A percentile compares a stretch with the other conserved stretches of the same genome.
Evolutionary conservation across 1,140 invertebrate genomes (phyloP).

Genomic region (Danaus melanippus): DNA sequence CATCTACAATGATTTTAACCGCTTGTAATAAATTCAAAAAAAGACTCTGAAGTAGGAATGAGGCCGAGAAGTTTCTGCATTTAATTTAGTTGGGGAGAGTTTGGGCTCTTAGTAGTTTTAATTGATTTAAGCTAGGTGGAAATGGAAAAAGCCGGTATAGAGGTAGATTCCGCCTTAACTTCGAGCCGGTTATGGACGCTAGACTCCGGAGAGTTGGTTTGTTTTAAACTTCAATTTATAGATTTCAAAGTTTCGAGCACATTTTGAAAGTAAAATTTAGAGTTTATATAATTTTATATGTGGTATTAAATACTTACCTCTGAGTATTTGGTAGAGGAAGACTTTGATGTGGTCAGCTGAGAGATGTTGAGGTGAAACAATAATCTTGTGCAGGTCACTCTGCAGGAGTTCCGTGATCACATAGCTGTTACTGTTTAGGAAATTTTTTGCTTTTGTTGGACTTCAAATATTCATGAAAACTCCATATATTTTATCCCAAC

Average conservation of each 20-base stretch:
- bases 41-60: constrained; percentile 12
- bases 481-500: not conserved
- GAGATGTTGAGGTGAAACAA: constrained; percentile 98
- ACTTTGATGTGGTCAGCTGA: constrained; percentile 99
- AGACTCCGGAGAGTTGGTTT: constrained; percentile 22
- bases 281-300: constrained; percentile 2
- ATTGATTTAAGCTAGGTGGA: constrained; percentile 46
- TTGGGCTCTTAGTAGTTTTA: constrained; percentile 41
- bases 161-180: constrained; percentile 18
- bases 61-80: constrained; percentile 11
- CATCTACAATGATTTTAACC: constrained; percentile 4
- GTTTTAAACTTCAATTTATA: constrained; percentile 37
- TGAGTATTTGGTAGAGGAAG: constrained; percentile 99
- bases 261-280: too few species aligned
- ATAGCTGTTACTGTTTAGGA: constrained; percentile 79
- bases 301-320: constrained; percentile 80
- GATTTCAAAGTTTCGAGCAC: not conserved
- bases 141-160: constrained; percentile 25
- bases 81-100: constrained; percentile 19
- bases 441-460: too few species aligned
- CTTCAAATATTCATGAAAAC: too few species aligned
- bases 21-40: constrained; percentile 5
- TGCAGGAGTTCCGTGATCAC: constrained; percentile 99
- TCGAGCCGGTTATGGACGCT: constrained; percentile 15
- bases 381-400: constrained; percentile 99